Evolutionary conservation across 2,113 vertebrate species (phyloP), one percentile per base, ranked within the genome.

Genomic region (Pangasianodon gigas): DNA sequence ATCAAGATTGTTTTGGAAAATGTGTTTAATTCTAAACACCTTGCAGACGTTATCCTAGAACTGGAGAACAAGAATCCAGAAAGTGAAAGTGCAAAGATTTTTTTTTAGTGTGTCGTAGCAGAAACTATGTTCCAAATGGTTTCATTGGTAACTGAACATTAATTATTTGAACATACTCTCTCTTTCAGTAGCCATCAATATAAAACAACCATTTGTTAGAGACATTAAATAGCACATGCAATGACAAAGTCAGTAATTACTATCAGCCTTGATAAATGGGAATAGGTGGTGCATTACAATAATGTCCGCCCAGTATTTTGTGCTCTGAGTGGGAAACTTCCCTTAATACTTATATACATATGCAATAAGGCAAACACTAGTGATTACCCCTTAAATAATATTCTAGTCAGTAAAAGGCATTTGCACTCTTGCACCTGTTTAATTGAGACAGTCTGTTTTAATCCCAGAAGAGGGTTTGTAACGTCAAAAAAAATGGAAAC

Each of bases 161-260:
- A 44, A 77, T 46, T 77, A 77, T 77, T 77, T 46, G 19, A 77
- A 46, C 41, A 77, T 77, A 26, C 46, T 26, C 1, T 14, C 4
- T 51, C 13, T 48, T 48, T 79, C 44, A 29, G 44, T 24, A 44
- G 71, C 46, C 44, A 48, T 48, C 46, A 79, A 37, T 37, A 83
- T 21, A 9, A 56, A 83, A 37, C 80, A 37, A 37, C 29, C n/a
- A 37, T 83, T 58, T 21, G 18, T 83, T 83, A 83, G 9, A 21
- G n/a, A 8, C n/a, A 83, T 56, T 83, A 56, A 52, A 37, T 37
- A 58, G 52, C 6, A 18, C 81, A 58, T 37, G 19, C 54, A 37
- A 83, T 37, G 81, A 83, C 81, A 82, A 48, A 79, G 26, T 37
- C 80, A 83, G n/a, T 83, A 83, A 84, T 84, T 84, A 84, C 82